Percentiles rank a stretch among this genome's conserved stretches.
Evolutionary conservation across 2,113 vertebrate genomes (phyloP).

Genomic region (Brachypodius melanocephalos): DNA sequence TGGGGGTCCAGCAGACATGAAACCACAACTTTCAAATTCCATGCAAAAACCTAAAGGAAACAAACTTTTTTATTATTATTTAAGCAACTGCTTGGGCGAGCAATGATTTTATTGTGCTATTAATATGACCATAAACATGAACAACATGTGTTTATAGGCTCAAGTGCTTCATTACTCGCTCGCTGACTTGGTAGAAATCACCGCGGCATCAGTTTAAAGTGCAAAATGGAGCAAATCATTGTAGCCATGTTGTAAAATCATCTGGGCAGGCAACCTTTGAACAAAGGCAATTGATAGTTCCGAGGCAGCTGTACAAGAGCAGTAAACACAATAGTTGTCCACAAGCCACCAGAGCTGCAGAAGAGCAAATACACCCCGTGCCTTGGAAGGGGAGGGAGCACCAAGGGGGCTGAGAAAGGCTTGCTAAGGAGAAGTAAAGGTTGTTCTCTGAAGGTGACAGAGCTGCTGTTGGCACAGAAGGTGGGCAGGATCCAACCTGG

Average conservation of each 20-base stretch:
- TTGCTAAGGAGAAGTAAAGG: neutral
- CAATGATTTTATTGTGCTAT: constrained; percentile 53
- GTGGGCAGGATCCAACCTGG: neutral
- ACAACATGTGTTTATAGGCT: constrained; percentile 44
- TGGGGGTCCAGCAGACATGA: neutral
- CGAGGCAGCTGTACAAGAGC: neutral
- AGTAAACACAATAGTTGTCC: neutral
- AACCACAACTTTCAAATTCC: neutral
- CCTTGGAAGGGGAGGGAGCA: neutral
- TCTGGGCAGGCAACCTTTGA: constrained; percentile 66
- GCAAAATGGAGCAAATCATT: constrained; percentile 40
- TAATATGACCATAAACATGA: constrained; percentile 62
- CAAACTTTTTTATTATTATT: neutral
- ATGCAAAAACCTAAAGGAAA: neutral
- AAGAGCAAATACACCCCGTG: neutral
- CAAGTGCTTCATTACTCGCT: constrained; percentile 46
- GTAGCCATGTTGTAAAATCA: constrained; percentile 63
- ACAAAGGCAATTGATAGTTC: constrained; percentile 54
- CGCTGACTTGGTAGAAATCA: constrained; percentile 62
- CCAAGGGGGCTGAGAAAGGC: neutral
- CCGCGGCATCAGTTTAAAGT: constrained; percentile 55
- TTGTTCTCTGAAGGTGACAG: neutral
- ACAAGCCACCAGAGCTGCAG: neutral
- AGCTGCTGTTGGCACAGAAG: neutral
- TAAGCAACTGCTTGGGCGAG: neutral